These are phyloP conservation scores for Sycophaga agraensis DNA, from an alignment of 1,140 invertebrate genomes.

Conservation along the genomic window DNA sequence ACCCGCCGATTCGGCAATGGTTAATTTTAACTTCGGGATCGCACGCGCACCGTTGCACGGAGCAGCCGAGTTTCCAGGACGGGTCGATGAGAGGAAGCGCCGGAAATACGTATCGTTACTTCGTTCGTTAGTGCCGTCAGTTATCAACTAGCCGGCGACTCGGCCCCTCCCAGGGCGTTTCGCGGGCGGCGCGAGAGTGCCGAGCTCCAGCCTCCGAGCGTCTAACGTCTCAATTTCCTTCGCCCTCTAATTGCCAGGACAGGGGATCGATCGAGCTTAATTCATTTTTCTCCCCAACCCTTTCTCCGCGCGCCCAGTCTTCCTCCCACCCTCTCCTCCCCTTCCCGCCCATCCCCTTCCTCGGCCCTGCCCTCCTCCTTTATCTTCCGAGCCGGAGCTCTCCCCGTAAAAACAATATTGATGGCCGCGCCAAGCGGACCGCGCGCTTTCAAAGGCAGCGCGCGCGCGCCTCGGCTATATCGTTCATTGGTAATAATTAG, in stretches of 20 bases:
- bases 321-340: background rate
- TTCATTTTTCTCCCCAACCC: constrained; percentile 22
- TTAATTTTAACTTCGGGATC: constrained; percentile 26
- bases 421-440: no score
- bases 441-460: no score
- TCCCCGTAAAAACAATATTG: no score
- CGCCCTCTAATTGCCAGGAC: constrained; percentile 24
- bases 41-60: no score
- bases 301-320: background rate
- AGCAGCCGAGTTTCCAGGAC: background rate
- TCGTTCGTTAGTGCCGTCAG: constrained; percentile 29
- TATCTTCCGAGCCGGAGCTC: no score
- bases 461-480: no score
- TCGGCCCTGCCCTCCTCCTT: background rate
- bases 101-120: constrained; percentile 29
- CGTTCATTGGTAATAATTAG: no score
- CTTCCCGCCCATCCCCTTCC: background rate
- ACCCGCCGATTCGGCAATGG: constrained; percentile 14
- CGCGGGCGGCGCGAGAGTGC: no score
- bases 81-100: constrained; percentile 22
- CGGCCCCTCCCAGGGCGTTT: no score
- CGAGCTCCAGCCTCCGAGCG: background rate
- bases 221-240: constrained; percentile 29
- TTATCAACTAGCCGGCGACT: constrained; percentile 30
- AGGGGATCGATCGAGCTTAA: constrained; percentile 25